A percentile compares a stretch with the other conserved stretches of the same genome.
These are phyloP conservation scores for Arnoldichthys spilopterus DNA, from an alignment of 2,797 vertebrate species.

Conservation along the genomic window DNA sequence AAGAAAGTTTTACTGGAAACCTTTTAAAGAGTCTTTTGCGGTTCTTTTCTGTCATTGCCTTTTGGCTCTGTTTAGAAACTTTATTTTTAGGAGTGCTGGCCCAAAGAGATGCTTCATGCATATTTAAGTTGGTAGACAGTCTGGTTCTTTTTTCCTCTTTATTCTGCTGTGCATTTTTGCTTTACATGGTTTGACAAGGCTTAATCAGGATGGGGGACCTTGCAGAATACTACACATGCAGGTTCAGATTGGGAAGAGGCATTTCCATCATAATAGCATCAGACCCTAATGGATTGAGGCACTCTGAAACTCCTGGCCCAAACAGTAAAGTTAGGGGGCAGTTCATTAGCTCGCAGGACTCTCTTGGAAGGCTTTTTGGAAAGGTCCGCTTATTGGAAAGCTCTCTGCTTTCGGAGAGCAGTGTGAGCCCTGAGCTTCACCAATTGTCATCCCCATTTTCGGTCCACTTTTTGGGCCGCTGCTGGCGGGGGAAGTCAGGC, in stretches of 20 bases:
- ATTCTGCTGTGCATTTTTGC: neutral
- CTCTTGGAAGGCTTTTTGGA: constrained; percentile 74
- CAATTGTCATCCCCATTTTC: constrained; percentile 95
- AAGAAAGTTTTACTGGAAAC: neutral
- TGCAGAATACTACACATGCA: neutral
- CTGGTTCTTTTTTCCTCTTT: neutral
- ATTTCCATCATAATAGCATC: constrained; percentile 16
- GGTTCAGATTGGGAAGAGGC: neutral
- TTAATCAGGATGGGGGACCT: neutral
- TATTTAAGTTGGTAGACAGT: neutral
- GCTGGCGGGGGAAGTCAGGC: constrained; percentile 97
- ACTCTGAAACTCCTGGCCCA: constrained; percentile 29
- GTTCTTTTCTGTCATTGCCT: too few species aligned
- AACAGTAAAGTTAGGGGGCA: constrained; percentile 81
- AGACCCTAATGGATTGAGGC: constrained; percentile 2
- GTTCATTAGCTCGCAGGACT: constrained; percentile 78
- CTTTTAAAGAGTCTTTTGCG: too few species aligned
- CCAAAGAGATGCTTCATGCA: neutral
- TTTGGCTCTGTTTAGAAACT: too few species aligned
- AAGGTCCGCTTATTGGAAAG: constrained; percentile 77
- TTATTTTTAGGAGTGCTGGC: too few species aligned
- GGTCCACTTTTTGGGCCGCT: constrained; percentile 92
- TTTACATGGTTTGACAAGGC: neutral
- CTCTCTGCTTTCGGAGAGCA: constrained; percentile 66
- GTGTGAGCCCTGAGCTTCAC: constrained; percentile 79